Evolutionary conservation across 2,113 vertebrate genomes (phyloP).

Genomic region (Psittacula cyanocephala): DNA sequence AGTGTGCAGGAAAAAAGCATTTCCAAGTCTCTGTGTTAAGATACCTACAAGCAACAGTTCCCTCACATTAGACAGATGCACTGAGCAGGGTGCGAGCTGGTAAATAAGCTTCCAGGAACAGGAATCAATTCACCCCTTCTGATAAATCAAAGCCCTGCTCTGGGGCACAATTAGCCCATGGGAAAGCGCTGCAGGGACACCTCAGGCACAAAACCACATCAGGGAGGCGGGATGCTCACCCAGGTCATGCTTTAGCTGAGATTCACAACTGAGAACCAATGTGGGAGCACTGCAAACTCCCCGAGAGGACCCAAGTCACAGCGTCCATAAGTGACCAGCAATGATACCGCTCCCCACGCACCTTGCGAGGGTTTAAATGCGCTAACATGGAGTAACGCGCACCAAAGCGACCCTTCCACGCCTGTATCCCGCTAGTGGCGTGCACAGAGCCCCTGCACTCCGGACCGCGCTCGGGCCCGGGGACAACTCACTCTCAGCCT

Average conservation of each 20-base stretch:
- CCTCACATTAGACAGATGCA: not conserved
- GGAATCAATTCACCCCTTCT: not conserved
- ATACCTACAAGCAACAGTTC: not conserved
- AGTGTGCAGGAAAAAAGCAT: not conserved
- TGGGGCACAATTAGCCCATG: not conserved
- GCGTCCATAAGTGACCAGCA: accelerated
- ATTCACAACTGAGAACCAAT: not conserved
- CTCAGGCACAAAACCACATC: not conserved
- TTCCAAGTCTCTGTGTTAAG: accelerated
- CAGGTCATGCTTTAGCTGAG: too few relatives aligned
- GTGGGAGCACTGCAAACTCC: not conserved
- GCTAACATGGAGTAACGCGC: not conserved
- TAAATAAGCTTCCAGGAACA: not conserved
- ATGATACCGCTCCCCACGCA: not conserved
- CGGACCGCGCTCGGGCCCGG: too few relatives aligned
- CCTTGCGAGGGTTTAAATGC: not conserved
- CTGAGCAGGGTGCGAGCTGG: not conserved
- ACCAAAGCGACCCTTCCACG: not conserved
- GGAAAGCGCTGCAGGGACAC: not conserved
- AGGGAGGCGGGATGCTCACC: not conserved
- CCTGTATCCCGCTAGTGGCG: not conserved
- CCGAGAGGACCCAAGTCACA: not conserved
- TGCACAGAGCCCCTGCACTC: not conserved
- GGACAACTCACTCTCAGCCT: not conserved
- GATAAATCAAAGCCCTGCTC: not conserved